These are phyloP conservation scores for Odocoileus hemionus DNA, from an alignment of 2,113 vertebrate species.

Conservation along the genomic window DNA sequence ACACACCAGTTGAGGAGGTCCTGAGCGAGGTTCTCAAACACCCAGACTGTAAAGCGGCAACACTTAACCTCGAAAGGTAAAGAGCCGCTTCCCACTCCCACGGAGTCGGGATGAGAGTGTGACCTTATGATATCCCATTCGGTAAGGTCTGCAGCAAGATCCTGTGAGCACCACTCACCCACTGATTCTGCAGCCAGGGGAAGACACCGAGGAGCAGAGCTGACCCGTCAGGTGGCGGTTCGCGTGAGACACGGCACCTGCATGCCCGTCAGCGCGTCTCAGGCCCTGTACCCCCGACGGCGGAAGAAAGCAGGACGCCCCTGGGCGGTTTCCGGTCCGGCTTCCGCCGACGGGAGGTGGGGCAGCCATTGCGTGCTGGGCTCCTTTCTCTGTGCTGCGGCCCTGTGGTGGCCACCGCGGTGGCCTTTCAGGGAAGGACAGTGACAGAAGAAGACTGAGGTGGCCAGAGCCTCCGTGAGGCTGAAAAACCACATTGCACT, in stretches of 20 bases:
- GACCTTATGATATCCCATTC: background rate
- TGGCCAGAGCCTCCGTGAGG: background rate
- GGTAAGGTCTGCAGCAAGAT: background rate
- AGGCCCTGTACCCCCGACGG: background rate
- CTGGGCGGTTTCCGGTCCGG: background rate
- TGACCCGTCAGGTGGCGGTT: background rate
- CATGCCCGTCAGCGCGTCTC: background rate
- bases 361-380: background rate
- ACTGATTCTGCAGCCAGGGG: background rate
- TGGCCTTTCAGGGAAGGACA: background rate
- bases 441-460: background rate
- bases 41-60: background rate
- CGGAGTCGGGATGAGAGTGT: background rate
- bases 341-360: background rate
- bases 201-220: background rate
- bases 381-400: background rate
- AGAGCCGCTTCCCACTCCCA: background rate
- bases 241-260: background rate
- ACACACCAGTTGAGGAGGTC: background rate
- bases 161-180: background rate
- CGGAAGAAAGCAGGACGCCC: background rate
- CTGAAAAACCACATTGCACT: background rate
- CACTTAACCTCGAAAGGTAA: background rate
- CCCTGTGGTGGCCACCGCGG: background rate
- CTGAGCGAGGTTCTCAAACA: background rate